Conservation (phyloP, 1,140 invertebrate genomes). For the Limonius californicus region DNA sequence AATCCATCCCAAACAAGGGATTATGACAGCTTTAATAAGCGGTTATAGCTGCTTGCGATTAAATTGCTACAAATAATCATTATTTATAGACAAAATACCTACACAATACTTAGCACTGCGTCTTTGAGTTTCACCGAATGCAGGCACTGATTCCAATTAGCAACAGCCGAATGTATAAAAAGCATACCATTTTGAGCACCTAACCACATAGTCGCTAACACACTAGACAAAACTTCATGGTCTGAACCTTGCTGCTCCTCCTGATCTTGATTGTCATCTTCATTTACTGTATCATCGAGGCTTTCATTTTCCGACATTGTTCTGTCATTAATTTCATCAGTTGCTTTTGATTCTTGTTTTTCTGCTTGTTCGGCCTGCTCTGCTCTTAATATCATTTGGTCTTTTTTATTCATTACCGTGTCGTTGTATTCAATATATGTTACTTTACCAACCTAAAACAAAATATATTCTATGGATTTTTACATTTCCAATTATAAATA, state of each 20-base stretch:
- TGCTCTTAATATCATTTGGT: conserved; percentile 24
- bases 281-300: background rate
- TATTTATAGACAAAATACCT: no score
- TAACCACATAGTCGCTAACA: conserved; percentile 96
- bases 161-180: conserved; percentile 91
- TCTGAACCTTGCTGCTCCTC: conserved; percentile 1
- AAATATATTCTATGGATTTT: no score
- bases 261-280: background rate
- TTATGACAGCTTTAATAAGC: no score
- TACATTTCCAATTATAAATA: no score
- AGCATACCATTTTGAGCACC: conserved; percentile 90
- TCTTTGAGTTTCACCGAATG: conserved; percentile 75
- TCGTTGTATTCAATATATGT: conserved; percentile 38
- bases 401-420: conserved; percentile 34
- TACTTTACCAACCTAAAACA: conserved; percentile 35
- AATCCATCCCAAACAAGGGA: no score
- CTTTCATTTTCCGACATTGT: background rate
- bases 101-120: conserved; percentile 81
- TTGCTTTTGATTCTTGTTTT: background rate
- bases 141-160: conserved; percentile 88
- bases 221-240: conserved; percentile 64
- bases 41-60: no score
- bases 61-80: no score
- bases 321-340: background rate
- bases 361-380: conserved; percentile 23